phyloP scores from a whole-genome alignment of 2,888 invertebrate genomes.

The Hedychridium roseum region DNA sequence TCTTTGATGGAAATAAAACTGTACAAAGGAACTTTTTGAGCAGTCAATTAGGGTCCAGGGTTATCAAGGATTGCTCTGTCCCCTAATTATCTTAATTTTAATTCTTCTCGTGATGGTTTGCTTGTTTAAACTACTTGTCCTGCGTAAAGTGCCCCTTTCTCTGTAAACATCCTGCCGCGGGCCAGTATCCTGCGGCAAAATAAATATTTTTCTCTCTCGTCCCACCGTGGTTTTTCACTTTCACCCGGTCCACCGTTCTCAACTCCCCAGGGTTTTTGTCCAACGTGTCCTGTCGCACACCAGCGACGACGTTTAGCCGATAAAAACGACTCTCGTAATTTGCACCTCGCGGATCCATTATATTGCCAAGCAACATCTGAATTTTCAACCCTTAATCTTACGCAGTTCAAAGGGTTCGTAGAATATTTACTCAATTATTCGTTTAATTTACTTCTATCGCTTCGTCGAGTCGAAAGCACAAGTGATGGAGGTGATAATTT shows the following conservation, averaged over 20 bases:
- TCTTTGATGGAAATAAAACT: no score
- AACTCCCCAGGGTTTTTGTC: neutral
- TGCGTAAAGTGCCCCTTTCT: no score
- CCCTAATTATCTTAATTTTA: no score
- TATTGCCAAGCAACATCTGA: constrained; percentile 16
- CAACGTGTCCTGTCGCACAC: constrained; percentile 4
- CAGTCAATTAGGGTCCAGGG: no score
- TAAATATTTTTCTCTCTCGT: constrained; percentile 17
- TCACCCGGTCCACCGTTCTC: neutral
- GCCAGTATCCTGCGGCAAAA: no score
- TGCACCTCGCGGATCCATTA: constrained; percentile 39
- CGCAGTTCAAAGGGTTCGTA: constrained; percentile 5
- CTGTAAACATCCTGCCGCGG: no score
- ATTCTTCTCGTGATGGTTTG: no score
- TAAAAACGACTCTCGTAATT: constrained; percentile 31
- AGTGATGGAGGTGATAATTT: constrained; percentile 13
- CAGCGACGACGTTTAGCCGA: constrained; percentile 13
- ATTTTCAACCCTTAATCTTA: constrained; percentile 5
- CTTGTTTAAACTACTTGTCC: no score
- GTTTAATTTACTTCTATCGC: constrained; percentile 4
- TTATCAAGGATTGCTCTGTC: no score
- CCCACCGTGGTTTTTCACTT: constrained; percentile 21
- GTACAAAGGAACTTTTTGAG: no score
- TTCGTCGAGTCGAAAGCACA: constrained; percentile 15
- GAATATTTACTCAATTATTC: constrained; percentile 3